These are phyloP conservation scores for Acanthornis magna DNA, from an alignment of 2,797 vertebrate genomes.

Conservation along the genomic window DNA sequence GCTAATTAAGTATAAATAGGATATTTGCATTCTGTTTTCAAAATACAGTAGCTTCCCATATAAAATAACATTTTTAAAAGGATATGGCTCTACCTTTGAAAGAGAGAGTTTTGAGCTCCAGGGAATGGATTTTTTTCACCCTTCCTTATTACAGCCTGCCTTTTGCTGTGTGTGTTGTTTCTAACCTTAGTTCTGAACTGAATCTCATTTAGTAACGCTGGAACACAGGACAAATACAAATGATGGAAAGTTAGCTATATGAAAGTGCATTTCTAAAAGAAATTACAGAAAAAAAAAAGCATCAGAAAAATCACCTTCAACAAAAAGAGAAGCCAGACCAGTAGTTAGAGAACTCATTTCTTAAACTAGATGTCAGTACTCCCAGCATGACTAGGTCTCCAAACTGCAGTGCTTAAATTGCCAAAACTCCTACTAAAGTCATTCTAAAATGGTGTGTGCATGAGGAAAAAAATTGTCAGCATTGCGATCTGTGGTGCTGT, in stretches of 20 bases:
- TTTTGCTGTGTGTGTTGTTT: not conserved
- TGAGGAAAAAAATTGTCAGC: not conserved
- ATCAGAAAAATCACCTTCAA: not conserved
- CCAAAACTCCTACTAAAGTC: not conserved
- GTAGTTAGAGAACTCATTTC: not conserved
- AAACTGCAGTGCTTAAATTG: constrained; percentile 1
- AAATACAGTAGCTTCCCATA: not conserved
- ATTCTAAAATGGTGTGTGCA: not conserved
- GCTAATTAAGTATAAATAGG: not conserved
- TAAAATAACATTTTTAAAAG: not conserved
- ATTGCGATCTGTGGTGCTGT: not conserved
- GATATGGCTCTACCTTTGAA: not conserved
- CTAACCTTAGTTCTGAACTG: constrained; percentile 9
- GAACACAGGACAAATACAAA: constrained; percentile 6
- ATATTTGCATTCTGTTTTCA: not conserved
- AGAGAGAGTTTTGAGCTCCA: not conserved
- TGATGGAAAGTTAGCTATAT: not conserved
- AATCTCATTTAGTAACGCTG: constrained; percentile 3
- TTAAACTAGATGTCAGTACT: not conserved
- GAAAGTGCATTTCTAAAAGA: constrained; percentile 8
- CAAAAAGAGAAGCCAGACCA: not conserved
- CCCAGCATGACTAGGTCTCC: not conserved
- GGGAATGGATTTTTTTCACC: not conserved
- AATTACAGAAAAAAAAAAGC: not conserved
- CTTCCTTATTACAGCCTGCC: not conserved